Conservation (phyloP, 2,888 invertebrate species). For the Coronaproctus castanopsis region DNA sequence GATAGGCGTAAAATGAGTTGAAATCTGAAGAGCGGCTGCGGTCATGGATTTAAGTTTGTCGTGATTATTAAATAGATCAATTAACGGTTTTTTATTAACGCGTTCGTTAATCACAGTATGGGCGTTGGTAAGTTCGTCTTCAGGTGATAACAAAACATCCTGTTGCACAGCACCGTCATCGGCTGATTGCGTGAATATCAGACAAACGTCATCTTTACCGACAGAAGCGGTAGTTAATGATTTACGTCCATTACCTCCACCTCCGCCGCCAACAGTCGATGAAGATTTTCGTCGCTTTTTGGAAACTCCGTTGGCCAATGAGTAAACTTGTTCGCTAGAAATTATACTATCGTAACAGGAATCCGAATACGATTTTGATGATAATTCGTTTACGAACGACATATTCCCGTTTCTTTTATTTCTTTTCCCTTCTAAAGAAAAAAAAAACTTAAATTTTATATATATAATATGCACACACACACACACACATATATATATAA, state of each 20-base stretch:
- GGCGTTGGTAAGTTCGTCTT: too few relatives aligned
- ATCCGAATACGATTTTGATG: slow-evolving; percentile 8
- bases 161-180: too few relatives aligned
- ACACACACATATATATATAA: background rate
- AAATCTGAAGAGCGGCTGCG: slow-evolving; percentile 10
- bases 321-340: too few relatives aligned
- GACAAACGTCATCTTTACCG: too few relatives aligned
- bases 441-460: background rate
- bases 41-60: background rate
- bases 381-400: slow-evolving; percentile 8
- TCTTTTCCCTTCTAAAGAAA: slow-evolving; percentile 8
- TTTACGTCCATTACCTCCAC: too few relatives aligned
- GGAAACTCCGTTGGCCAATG: too few relatives aligned
- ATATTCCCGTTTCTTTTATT: slow-evolving; percentile 6
- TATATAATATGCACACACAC: background rate
- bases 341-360: background rate
- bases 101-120: too few relatives aligned
- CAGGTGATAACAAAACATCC: too few relatives aligned
- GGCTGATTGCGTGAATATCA: too few relatives aligned
- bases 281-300: slow-evolving; percentile 9
- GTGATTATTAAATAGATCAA: background rate
- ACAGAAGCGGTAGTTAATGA: too few relatives aligned
- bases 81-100: background rate
- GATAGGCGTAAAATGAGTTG: slow-evolving; percentile 12
- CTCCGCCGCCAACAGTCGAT: background rate